Base-by-base conservation (phyloP, 1,140 invertebrate genomes). In the Sycobia sp. region DNA sequence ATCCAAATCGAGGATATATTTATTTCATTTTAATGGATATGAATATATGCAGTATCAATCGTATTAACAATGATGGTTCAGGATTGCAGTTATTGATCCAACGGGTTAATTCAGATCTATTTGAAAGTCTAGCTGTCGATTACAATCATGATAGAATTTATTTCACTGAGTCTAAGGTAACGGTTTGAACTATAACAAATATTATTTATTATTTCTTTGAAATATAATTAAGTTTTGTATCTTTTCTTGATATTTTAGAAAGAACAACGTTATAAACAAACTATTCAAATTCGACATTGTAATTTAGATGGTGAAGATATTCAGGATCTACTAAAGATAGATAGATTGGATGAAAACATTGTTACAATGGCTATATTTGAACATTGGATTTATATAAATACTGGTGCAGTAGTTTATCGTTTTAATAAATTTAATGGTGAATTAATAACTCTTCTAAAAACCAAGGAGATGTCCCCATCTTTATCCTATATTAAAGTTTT, bases 1-100 rank as follows among this genome's bases (percentile, higher is more conserved):
- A 62, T 34, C 60, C 60, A 1, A 55, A 55, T 10, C 34, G 18
- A 23, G 60, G 60, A 11, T 62, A 49, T 34, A 1, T 62, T 5
- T 62, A 38, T 13, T 55, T 55, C 16, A 10, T 27, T 22, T 29
- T 34, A 9, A 16, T 4, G 4, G 10, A 0, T 4, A 13, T 9
- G 3, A 46, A 22, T 0, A 0, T 4, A 0, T n/a, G 18, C 4
- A 34, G 3, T 0, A 46, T 57, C 29, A 57, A 7, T 36, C 41
- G 54, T 3, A 10, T 36, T 11, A 18, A 11, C 14, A 14, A 23
- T 4, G 53, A 55, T 14, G 53, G 53, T 29, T 43, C 53, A 11
- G 14, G 13, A 32, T 34, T 13, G 18, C 18, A 11, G 20, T 36
- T 0, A n/a, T 23, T 0, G 16, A 54, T n/a, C 5, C 29, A 32